Conservation (phyloP, 2,113 vertebrate genomes). For the Bubo blakistoni region DNA sequence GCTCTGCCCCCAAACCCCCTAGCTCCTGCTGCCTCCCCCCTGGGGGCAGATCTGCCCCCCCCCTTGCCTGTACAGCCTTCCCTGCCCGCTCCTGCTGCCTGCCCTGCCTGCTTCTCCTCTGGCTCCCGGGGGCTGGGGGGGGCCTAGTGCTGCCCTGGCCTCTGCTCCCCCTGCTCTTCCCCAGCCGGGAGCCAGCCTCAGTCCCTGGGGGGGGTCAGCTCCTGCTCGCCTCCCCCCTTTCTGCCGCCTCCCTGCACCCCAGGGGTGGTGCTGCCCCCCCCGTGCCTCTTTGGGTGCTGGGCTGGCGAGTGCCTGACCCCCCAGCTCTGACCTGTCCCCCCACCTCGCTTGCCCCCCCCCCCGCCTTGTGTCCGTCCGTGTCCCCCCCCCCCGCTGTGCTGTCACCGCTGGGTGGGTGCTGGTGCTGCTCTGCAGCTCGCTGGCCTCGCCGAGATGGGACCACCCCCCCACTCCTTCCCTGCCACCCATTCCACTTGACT, state of each 20-base stretch:
- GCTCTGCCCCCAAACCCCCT: not conserved
- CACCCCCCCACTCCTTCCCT: not conserved
- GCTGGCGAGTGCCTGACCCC: rapidly evolving
- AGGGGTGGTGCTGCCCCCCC: rapidly evolving
- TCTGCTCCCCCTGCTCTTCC: not conserved
- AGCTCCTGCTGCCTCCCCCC: not conserved
- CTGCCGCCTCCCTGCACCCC: rapidly evolving
- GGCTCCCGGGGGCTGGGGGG: not conserved
- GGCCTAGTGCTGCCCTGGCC: not conserved
- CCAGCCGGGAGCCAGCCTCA: not conserved
- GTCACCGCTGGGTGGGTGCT: not conserved
- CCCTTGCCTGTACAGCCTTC: not conserved
- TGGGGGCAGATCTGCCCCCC: not conserved
- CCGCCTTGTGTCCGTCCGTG: not conserved
- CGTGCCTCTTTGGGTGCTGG: not conserved
- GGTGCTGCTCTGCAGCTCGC: not conserved
- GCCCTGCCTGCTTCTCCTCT: not conserved
- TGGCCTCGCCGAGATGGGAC: not conserved
- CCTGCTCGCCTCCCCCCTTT: rapidly evolving
- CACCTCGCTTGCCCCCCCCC: not conserved
- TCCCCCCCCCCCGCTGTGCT: too few species aligned
- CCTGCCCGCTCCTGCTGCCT: not conserved
- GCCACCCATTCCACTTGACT: not conserved
- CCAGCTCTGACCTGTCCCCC: not conserved
- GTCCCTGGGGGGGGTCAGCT: not conserved